Percentiles rank a stretch among this genome's conserved stretches.
These are phyloP conservation scores for Tineola bisselliella DNA, from an alignment of 2,888 invertebrate genomes.

Conservation along the genomic window DNA sequence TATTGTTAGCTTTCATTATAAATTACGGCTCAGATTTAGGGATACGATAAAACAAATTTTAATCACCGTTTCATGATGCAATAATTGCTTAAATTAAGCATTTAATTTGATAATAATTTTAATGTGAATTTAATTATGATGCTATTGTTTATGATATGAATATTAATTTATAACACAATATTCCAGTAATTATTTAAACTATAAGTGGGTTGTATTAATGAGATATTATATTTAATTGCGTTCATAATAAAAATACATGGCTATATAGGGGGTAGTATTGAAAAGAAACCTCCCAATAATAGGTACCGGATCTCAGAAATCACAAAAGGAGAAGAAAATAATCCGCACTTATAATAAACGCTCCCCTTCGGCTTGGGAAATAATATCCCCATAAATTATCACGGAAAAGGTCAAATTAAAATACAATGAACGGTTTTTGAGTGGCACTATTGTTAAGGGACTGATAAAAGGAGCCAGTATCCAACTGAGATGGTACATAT, in stretches of 20 bases:
- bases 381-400: constrained; percentile 64
- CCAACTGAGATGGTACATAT: constrained; percentile 21
- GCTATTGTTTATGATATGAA: constrained; percentile 14
- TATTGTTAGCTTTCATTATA: too few relatives aligned
- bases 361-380: constrained; percentile 32
- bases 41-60: background rate
- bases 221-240: too few relatives aligned
- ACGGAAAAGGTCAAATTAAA: constrained; percentile 68
- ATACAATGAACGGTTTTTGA: constrained; percentile 68
- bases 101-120: background rate
- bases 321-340: constrained; percentile 52
- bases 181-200: too few relatives aligned
- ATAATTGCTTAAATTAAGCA: constrained; percentile 13
- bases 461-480: constrained; percentile 42
- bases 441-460: constrained; percentile 64
- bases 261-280: too few relatives aligned
- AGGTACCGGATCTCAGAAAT: too few relatives aligned
- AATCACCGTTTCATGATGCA: constrained; percentile 10
- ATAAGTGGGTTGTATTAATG: too few relatives aligned
- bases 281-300: too few relatives aligned
- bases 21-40: too few relatives aligned
- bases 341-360: constrained; percentile 57
- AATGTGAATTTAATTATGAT: constrained; percentile 10
- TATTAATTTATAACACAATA: too few relatives aligned
- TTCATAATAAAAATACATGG: too few relatives aligned